Percentiles rank a stretch among this genome's conserved stretches.
Evolutionary conservation across 2,113 vertebrate genomes (phyloP).

Genomic region (Leptobrachium ailaonicum): DNA sequence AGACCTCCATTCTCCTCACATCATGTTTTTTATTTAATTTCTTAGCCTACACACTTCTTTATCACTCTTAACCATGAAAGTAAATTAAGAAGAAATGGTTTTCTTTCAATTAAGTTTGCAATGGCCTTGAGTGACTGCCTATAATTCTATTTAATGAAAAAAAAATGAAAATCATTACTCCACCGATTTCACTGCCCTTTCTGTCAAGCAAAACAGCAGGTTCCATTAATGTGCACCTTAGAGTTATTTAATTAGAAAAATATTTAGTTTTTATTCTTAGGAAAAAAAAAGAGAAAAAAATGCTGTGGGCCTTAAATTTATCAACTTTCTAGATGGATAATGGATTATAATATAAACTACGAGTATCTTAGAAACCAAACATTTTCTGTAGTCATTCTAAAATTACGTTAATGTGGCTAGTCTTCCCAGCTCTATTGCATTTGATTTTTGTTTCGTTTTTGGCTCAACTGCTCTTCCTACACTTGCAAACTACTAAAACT

Average conservation of each 20-base stretch:
- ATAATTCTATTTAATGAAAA: conserved; percentile 86
- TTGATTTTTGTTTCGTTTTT: conserved; percentile 18
- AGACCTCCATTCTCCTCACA: conserved; percentile 52
- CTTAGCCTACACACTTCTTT: conserved; percentile 70
- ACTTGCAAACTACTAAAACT: not conserved
- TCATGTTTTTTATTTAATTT: conserved; percentile 78
- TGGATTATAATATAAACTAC: conserved; percentile 58
- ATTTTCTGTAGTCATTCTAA: conserved; percentile 52
- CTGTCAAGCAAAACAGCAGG: conserved; percentile 70
- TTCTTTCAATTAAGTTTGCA: conserved; percentile 81
- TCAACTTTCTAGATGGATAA: conserved; percentile 74
- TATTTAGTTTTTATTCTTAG: conserved; percentile 72
- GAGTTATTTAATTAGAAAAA: conserved; percentile 85
- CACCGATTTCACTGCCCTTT: conserved; percentile 64
- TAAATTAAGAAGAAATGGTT: conserved; percentile 84
- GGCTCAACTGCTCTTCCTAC: not conserved
- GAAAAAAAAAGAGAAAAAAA: conserved; percentile 38
- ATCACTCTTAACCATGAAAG: conserved; percentile 80
- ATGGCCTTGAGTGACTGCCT: conserved; percentile 81
- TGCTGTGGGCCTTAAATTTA: conserved; percentile 73
- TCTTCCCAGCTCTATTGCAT: conserved; percentile 1
- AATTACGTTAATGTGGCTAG: not conserved
- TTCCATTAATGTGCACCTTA: conserved; percentile 71
- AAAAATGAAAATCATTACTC: conserved; percentile 77
- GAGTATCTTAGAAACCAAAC: conserved; percentile 60